Evolutionary conservation across 2,113 vertebrate genomes (phyloP).

Genomic region (Anguilla rostrata): DNA sequence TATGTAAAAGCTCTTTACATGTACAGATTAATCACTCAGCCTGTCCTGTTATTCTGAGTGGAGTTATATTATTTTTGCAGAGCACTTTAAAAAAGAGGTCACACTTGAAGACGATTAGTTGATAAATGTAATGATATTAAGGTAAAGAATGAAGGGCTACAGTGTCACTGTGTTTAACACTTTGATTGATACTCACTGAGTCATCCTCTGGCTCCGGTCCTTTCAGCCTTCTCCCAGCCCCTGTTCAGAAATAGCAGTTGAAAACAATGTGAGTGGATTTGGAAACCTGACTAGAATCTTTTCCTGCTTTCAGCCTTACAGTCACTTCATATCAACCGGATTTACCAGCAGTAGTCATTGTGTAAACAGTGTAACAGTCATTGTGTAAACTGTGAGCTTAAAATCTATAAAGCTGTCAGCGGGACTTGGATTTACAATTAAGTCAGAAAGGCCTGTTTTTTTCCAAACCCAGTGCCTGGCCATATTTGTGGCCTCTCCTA

Average conservation of each 20-base stretch:
- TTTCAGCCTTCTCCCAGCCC: slow-evolving; percentile 58
- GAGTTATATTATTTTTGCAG: not conserved
- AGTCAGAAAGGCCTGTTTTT: not conserved
- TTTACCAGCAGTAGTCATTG: not conserved
- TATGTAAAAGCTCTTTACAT: not conserved
- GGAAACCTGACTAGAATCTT: not conserved
- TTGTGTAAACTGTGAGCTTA: not conserved
- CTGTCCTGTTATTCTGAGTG: not conserved
- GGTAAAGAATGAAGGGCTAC: not conserved
- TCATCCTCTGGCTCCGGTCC: slow-evolving; percentile 66
- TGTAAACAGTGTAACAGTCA: not conserved
- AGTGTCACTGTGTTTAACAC: not conserved
- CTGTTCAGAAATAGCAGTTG: slow-evolving; percentile 46
- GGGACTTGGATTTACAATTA: not conserved
- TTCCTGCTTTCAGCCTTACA: not conserved
- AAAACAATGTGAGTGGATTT: not conserved
- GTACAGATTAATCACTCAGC: not conserved
- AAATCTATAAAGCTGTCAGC: not conserved
- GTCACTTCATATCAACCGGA: not conserved
- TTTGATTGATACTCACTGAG: slow-evolving; percentile 62
- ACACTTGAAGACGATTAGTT: not conserved
- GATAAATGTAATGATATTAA: not conserved
- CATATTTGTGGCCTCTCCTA: not conserved
- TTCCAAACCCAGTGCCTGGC: not conserved
- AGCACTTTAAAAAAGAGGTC: not conserved